phyloP scores from a whole-genome alignment of 2,113 vertebrate species.

The Zosterops borbonicus region DNA sequence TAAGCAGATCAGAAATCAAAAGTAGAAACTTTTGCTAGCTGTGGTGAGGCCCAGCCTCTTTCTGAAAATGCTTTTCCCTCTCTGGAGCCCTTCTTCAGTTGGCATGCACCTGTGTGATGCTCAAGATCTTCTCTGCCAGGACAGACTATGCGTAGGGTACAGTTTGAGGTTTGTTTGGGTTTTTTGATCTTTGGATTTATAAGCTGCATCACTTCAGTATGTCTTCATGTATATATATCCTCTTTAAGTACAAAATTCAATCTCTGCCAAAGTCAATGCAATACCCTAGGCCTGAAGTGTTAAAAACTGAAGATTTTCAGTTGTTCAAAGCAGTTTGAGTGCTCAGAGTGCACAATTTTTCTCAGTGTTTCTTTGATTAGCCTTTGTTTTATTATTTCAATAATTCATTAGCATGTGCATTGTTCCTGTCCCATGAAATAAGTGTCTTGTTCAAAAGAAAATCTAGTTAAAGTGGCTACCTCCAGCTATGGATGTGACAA shows the following conservation, averaged over 20 bases:
- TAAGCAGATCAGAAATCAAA: background rate
- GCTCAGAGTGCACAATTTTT: background rate
- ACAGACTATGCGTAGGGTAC: background rate
- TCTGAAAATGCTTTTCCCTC: background rate
- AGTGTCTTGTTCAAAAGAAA: background rate
- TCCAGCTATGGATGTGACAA: background rate
- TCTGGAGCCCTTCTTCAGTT: background rate
- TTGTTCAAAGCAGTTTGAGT: background rate
- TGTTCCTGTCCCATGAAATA: background rate
- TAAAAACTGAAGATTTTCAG: background rate
- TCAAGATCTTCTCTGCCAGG: background rate
- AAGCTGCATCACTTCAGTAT: background rate
- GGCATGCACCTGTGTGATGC: accelerated
- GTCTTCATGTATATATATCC: background rate
- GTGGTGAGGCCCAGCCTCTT: background rate
- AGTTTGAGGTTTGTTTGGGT: background rate
- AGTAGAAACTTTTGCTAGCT: background rate
- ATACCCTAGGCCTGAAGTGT: background rate
- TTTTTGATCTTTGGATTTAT: background rate
- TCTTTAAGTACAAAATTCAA: background rate
- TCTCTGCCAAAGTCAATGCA: background rate
- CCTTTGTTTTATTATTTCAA: background rate
- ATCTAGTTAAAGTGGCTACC: background rate
- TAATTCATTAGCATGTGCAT: background rate
- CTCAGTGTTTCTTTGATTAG: background rate